phyloP scores from a whole-genome alignment of 2,797 vertebrate genomes.

The Helarctos malayanus region DNA sequence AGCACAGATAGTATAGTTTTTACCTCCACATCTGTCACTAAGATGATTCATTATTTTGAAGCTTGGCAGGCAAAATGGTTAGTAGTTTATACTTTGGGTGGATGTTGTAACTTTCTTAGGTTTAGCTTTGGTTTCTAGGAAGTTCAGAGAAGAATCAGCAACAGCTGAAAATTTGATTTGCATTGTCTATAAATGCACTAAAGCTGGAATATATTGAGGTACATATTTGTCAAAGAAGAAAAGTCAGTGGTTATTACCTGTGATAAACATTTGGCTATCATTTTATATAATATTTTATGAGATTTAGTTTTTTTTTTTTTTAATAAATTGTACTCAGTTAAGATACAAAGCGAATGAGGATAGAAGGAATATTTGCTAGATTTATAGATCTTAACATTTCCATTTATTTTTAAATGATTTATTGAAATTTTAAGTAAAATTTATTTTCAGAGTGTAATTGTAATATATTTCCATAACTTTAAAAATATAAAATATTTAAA shows the following conservation, averaged over 20 bases:
- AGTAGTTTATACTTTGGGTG: background rate
- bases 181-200: background rate
- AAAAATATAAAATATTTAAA: slow-evolving; percentile 11
- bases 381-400: background rate
- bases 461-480: background rate
- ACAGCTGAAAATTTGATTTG: background rate
- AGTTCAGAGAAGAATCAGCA: background rate
- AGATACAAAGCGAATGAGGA: background rate
- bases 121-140: background rate
- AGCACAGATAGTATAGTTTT: background rate
- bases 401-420: background rate
- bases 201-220: background rate
- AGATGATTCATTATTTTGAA: background rate
- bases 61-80: background rate
- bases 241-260: background rate
- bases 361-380: background rate
- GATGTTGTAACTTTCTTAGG: background rate
- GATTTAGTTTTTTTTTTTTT: background rate
- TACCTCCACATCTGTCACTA: background rate
- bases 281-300: background rate
- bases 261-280: background rate
- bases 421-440: background rate
- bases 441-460: background rate
- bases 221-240: background rate
- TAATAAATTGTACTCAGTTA: background rate